Evolutionary conservation across 2,113 vertebrate genomes (phyloP).

Genomic region (Rhombomys opimus): DNA sequence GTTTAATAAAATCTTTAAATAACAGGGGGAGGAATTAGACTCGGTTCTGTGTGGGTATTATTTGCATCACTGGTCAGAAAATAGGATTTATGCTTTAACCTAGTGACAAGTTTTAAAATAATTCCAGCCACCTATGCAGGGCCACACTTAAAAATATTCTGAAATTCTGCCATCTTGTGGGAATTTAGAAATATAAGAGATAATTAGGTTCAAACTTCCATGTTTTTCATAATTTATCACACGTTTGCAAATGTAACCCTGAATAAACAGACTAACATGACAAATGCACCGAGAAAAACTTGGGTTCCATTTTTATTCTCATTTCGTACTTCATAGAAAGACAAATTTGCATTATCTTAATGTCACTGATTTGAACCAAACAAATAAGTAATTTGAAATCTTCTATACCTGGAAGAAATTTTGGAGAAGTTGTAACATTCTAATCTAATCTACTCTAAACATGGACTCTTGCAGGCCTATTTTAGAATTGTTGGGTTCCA

Average conservation of each 20-base stretch:
- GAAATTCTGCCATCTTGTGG: conserved; percentile 78
- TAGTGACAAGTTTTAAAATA: conserved; percentile 63
- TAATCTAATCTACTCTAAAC: background rate
- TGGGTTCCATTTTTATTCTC: conserved; percentile 16
- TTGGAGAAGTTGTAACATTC: background rate
- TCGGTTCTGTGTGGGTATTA: conserved; percentile 39
- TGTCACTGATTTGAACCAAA: background rate
- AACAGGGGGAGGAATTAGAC: conserved; percentile 10
- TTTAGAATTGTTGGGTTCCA: conserved; percentile 5
- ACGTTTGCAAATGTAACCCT: background rate
- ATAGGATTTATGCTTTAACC: conserved; percentile 71
- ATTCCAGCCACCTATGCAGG: conserved; percentile 28
- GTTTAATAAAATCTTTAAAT: conserved; percentile 60
- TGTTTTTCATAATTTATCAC: conserved; percentile 41
- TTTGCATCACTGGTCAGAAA: conserved; percentile 70
- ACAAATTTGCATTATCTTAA: conserved; percentile 22
- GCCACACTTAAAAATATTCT: conserved; percentile 63
- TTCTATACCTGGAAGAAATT: background rate
- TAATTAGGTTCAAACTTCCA: background rate
- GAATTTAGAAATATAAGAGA: conserved; percentile 60
- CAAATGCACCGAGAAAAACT: background rate
- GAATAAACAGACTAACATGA: background rate
- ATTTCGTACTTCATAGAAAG: conserved; percentile 22
- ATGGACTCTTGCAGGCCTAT: background rate
- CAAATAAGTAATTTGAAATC: conserved; percentile 36